Evolutionary conservation across 2,797 vertebrate species (phyloP).

Genomic region (Myotis myotis): DNA sequence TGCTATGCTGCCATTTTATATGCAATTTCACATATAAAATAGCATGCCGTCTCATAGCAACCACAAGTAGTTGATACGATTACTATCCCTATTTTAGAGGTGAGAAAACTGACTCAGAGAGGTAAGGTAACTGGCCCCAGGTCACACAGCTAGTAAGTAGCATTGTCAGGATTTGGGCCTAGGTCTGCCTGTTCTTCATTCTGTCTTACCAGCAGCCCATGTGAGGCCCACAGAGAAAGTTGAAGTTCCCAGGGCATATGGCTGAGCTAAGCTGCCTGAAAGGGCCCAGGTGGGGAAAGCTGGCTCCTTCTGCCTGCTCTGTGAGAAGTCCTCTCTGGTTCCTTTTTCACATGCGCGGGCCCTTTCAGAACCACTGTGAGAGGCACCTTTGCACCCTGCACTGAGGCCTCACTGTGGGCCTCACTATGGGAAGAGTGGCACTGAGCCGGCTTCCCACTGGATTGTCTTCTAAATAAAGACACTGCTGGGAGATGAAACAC

Average conservation of each 20-base stretch:
- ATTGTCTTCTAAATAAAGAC: neutral
- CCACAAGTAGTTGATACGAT: neutral
- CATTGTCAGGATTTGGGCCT: neutral
- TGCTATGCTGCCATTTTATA: neutral
- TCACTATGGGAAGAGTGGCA: no score
- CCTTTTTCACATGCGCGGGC: neutral
- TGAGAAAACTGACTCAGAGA: neutral
- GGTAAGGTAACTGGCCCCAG: neutral
- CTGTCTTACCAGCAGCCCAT: neutral
- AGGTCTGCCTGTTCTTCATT: neutral
- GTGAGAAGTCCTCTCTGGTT: neutral
- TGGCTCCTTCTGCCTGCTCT: neutral
- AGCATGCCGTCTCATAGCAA: neutral
- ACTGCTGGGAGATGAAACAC: neutral
- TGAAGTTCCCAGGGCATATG: neutral
- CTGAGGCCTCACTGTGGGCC: neutral
- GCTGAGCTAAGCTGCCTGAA: neutral
- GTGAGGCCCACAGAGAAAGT: neutral
- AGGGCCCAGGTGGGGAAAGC: neutral
- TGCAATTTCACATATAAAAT: no score
- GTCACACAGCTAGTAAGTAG: neutral
- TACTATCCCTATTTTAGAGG: neutral
- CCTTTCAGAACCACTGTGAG: neutral
- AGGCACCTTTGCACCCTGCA: neutral
- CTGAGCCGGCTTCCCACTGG: neutral